Percentiles rank a stretch among this genome's conserved stretches.
Evolutionary conservation across 2,113 vertebrate genomes (phyloP).

Genomic region (Actenoides lindsayi): DNA sequence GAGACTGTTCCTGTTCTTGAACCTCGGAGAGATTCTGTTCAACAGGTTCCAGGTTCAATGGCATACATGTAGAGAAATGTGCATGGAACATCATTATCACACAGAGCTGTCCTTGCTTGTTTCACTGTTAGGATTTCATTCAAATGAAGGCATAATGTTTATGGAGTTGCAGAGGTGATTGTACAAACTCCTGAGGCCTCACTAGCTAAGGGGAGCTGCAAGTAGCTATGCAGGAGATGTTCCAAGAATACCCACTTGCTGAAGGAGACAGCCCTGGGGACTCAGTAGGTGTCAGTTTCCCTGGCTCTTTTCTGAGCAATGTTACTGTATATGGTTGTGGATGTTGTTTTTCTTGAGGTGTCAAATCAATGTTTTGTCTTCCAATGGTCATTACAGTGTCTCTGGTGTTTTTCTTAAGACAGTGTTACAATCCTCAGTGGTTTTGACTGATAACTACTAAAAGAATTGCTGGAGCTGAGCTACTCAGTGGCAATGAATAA

Average conservation of each 20-base stretch:
- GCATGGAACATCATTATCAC: not conserved
- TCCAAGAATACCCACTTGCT: not conserved
- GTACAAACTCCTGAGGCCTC: not conserved
- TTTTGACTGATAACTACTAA: not conserved
- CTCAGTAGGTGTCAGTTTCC: not conserved
- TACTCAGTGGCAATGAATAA: not conserved
- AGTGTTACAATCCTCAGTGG: not conserved
- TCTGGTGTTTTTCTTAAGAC: not conserved
- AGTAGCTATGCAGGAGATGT: not conserved
- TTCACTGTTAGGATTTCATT: not conserved
- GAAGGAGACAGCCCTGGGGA: fast-evolving
- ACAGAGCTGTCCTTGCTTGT: not conserved
- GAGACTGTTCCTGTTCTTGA: not conserved
- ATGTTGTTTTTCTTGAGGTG: not conserved
- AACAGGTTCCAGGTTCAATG: not conserved
- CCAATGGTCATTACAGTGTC: not conserved
- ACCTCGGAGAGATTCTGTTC: not conserved
- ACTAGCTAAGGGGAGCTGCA: not conserved
- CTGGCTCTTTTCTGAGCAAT: not conserved
- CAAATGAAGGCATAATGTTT: not conserved
- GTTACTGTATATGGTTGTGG: not conserved
- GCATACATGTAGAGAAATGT: not conserved
- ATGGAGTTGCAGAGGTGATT: not conserved
- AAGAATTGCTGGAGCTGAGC: not conserved
- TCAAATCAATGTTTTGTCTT: not conserved